Conservation (phyloP, 2,888 invertebrate species). For the Cryptus viduatorius region DNA sequence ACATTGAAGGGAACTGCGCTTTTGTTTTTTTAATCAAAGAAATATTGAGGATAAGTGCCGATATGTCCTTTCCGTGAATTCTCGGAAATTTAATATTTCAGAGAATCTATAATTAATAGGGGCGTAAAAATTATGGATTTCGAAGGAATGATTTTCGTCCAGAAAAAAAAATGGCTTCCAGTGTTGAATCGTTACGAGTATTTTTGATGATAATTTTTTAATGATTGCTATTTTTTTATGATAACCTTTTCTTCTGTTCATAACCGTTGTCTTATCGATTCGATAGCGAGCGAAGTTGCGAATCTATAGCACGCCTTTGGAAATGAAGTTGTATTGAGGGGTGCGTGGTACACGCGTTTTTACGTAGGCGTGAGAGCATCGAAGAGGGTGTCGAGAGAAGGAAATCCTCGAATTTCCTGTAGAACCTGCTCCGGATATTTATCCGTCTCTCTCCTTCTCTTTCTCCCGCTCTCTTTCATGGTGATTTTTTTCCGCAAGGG, state of each 20-base stretch:
- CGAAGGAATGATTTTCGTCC: too few species aligned
- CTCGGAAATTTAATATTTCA: neutral
- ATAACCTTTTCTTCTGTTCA: neutral
- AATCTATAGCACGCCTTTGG: conserved; percentile 3
- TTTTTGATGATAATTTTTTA: too few species aligned
- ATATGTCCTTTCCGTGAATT: too few species aligned
- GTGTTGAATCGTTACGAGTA: too few species aligned
- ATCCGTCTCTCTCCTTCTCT: conserved; percentile 9
- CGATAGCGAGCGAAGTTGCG: neutral
- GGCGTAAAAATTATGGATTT: neutral
- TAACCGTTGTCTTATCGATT: neutral
- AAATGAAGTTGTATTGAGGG: neutral
- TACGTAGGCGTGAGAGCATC: conserved; percentile 15
- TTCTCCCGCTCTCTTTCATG: conserved; percentile 17
- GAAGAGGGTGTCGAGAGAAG: conserved; percentile 40
- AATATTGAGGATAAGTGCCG: too few species aligned
- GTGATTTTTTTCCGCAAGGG: conserved; percentile 34
- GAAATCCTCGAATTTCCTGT: conserved; percentile 75
- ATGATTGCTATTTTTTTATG: neutral
- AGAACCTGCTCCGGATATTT: conserved; percentile 73
- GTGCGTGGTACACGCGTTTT: conserved; percentile 20
- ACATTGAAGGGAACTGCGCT: too few species aligned
- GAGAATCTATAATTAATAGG: neutral
- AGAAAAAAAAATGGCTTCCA: too few species aligned
- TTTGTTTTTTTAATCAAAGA: too few species aligned